Percentiles rank a stretch among this genome's conserved stretches.
Conservation (phyloP, 2,113 vertebrate species). For the Dendrocopos noguchii region DNA sequence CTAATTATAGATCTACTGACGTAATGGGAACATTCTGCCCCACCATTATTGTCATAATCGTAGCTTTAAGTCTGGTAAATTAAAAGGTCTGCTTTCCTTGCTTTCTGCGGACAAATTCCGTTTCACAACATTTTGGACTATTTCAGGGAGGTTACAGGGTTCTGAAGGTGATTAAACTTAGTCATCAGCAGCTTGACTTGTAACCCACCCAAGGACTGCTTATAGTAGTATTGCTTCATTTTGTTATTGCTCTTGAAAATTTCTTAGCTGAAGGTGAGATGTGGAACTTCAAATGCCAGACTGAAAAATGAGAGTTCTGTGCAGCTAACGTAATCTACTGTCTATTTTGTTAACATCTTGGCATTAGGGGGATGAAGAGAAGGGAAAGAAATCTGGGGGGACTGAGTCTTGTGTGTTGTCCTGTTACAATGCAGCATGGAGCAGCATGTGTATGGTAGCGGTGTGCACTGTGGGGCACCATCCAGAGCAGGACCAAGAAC, state of each 20-base stretch:
- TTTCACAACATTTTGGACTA: conserved; percentile 11
- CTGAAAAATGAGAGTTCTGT: neutral
- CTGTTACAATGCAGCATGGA: accelerated
- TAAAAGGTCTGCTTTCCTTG: conserved; percentile 26
- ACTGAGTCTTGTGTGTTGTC: neutral
- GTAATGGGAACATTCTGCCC: conserved; percentile 43
- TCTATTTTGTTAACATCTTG: neutral
- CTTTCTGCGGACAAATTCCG: neutral
- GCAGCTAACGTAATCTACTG: neutral
- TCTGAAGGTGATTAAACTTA: conserved; percentile 34
- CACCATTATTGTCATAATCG: conserved; percentile 20
- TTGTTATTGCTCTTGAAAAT: conserved; percentile 29
- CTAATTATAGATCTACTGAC: conserved; percentile 11
- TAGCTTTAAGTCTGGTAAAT: conserved; percentile 29
- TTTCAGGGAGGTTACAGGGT: conserved; percentile 1
- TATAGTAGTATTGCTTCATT: neutral
- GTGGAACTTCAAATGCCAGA: neutral
- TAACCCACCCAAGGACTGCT: neutral
- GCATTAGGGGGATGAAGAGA: neutral
- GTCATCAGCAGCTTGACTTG: neutral
- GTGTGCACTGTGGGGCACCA: neutral
- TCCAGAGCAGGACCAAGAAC: neutral
- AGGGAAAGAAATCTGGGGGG: neutral
- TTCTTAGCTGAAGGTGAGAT: neutral
- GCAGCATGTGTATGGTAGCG: neutral